These are phyloP conservation scores for Cololabis saira DNA, from an alignment of 2,113 vertebrate genomes.

Conservation along the genomic window DNA sequence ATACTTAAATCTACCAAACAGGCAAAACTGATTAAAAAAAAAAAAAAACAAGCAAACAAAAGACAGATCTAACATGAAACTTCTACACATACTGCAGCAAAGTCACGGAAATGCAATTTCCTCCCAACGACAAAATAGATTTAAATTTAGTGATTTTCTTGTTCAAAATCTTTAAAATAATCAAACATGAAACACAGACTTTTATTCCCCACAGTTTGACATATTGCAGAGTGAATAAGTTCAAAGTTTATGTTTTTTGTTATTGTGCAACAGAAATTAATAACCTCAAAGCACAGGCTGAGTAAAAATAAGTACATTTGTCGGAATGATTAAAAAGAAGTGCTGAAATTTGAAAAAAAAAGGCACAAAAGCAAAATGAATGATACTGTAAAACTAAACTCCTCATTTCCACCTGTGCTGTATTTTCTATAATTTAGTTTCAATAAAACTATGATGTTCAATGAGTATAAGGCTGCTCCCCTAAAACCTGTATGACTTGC, in stretches of 20 bases:
- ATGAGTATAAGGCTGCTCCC: slow-evolving; percentile 1
- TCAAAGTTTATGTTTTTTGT: slow-evolving; percentile 66
- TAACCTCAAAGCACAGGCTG: slow-evolving; percentile 33
- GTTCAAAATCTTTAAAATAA: slow-evolving; percentile 10
- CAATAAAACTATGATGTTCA: slow-evolving; percentile 17
- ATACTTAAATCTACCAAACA: slow-evolving; percentile 15
- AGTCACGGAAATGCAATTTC: slow-evolving; percentile 5
- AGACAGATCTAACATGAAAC: too few relatives aligned
- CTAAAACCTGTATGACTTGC: neutral
- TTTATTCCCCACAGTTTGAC: slow-evolving; percentile 48
- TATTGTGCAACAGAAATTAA: slow-evolving; percentile 65
- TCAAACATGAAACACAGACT: slow-evolving; percentile 29
- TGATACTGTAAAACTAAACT: slow-evolving; percentile 14
- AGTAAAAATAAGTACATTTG: neutral
- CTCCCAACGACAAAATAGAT: slow-evolving; percentile 16
- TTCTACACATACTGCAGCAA: slow-evolving; percentile 7
- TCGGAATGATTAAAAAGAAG: slow-evolving; percentile 40
- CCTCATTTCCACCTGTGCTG: neutral
- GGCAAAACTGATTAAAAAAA: neutral
- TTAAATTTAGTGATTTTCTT: slow-evolving; percentile 8
- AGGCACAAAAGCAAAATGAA: slow-evolving; percentile 62
- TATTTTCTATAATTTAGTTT: neutral
- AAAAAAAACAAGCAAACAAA: too few relatives aligned
- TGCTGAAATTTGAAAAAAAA: slow-evolving; percentile 38
- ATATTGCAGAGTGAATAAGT: slow-evolving; percentile 39